Evolutionary conservation across 2,113 vertebrate species (phyloP).

Genomic region (Indicator indicator): DNA sequence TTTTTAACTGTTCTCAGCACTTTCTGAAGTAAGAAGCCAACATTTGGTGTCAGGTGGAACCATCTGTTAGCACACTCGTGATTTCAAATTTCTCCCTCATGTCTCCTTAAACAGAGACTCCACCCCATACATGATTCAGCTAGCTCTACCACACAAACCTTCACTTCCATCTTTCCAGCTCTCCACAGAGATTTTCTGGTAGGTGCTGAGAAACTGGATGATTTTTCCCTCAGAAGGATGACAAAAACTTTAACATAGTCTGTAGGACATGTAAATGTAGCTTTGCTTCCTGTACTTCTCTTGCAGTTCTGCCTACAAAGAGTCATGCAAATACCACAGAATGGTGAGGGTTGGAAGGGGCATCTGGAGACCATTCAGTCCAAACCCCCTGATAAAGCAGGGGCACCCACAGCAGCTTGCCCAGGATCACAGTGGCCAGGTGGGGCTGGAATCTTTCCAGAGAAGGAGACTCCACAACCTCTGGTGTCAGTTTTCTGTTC

Average conservation of each 20-base stretch:
- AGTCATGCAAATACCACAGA: not conserved
- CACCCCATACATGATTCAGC: not conserved
- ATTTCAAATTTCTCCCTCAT: not conserved
- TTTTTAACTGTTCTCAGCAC: not conserved
- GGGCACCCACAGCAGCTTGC: no score
- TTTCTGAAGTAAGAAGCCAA: not conserved
- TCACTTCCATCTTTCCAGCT: not conserved
- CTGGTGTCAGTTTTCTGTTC: no score
- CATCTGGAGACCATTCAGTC: no score
- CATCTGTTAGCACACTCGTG: conserved; percentile 38
- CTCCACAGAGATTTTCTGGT: not conserved
- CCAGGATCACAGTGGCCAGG: no score
- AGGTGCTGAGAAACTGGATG: rapidly evolving
- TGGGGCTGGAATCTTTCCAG: no score
- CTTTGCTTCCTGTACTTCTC: not conserved
- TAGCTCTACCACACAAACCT: not conserved
- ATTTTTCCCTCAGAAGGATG: not conserved
- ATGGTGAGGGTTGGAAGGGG: no score
- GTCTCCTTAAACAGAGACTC: not conserved
- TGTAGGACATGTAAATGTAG: rapidly evolving
- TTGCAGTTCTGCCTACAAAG: not conserved
- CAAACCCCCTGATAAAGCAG: no score
- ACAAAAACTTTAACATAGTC: not conserved
- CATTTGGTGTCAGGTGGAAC: conserved; percentile 41
- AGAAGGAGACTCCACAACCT: no score